Evolutionary conservation across 2,113 vertebrate species (phyloP).

Genomic region (Antennarius striatus): DNA sequence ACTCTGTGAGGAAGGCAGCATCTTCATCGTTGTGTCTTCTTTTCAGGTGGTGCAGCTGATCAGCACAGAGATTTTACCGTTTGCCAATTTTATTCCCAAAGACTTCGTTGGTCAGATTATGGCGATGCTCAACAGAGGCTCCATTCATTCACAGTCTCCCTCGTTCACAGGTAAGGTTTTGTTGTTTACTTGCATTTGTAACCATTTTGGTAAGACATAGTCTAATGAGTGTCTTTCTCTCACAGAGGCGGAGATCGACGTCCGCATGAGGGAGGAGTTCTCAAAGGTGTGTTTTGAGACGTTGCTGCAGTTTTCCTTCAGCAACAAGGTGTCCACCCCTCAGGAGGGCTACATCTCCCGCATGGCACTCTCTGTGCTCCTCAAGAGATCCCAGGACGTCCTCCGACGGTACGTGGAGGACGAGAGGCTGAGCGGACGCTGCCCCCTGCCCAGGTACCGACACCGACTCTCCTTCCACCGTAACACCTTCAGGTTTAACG

Average conservation of each 20-base stretch:
- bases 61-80: slow-evolving; percentile 96
- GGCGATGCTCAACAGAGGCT: slow-evolving; percentile 99
- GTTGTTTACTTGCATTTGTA: too few relatives aligned
- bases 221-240: slow-evolving; percentile 9
- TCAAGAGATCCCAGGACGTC: slow-evolving; percentile 95
- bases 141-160: slow-evolving; percentile 98
- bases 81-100: slow-evolving; percentile 99
- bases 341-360: slow-evolving; percentile 99
- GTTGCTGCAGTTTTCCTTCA: slow-evolving; percentile 97
- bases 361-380: slow-evolving; percentile 95
- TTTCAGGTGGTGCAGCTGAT: slow-evolving; percentile 95
- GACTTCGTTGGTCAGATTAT: slow-evolving; percentile 98
- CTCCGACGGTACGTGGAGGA: slow-evolving; percentile 93
- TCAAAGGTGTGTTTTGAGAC: slow-evolving; percentile 99
- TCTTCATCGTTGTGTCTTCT: background rate
- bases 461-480: too few relatives aligned
- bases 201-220: too few relatives aligned
- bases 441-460: slow-evolving; percentile 92
- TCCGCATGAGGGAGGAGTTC: slow-evolving; percentile 97
- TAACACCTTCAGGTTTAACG: background rate
- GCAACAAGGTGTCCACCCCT: slow-evolving; percentile 95
- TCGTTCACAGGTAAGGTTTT: slow-evolving; percentile 91
- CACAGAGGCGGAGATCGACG: slow-evolving; percentile 96
- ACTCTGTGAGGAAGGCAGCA: background rate
- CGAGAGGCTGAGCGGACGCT: slow-evolving; percentile 95